Evolutionary conservation across 2,797 vertebrate species (phyloP).

Genomic region (Gadopsis bispinosus): DNA sequence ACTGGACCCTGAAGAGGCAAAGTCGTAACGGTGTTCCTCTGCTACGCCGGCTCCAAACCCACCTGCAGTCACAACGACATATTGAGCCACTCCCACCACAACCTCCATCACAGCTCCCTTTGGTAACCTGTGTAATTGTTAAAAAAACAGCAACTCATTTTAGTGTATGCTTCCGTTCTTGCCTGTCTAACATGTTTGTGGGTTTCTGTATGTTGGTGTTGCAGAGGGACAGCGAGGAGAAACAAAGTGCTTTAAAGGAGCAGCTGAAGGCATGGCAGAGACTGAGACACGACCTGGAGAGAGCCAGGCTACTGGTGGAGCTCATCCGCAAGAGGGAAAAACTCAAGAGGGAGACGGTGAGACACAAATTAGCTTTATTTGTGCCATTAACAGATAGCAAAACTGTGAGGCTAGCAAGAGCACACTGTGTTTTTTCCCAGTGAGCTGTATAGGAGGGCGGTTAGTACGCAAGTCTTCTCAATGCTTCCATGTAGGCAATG

Average conservation of each 20-base stretch:
- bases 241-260: constrained; percentile 94
- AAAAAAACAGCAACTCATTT: neutral
- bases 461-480: neutral
- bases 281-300: constrained; percentile 96
- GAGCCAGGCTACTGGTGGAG: constrained; percentile 96
- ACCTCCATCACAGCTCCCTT: constrained; percentile 66
- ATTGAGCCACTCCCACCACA: constrained; percentile 85
- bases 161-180: neutral
- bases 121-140: constrained; percentile 40
- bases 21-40: constrained; percentile 97
- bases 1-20: constrained; percentile 99
- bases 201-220: constrained; percentile 47
- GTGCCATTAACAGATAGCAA: neutral
- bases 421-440: neutral
- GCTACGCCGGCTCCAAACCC: constrained; percentile 95
- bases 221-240: constrained; percentile 95
- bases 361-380: constrained; percentile 14
- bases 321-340: constrained; percentile 99
- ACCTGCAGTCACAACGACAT: constrained; percentile 96
- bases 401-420: neutral
- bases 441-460: neutral
- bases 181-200: constrained; percentile 13
- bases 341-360: constrained; percentile 98
- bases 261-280: constrained; percentile 99
- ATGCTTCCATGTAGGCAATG: neutral